A percentile compares a stretch with the other conserved stretches of the same genome.
These are phyloP conservation scores for Flabesymbios commensalis DNA, from an alignment of 2,888 invertebrate genomes.

Conservation along the genomic window DNA sequence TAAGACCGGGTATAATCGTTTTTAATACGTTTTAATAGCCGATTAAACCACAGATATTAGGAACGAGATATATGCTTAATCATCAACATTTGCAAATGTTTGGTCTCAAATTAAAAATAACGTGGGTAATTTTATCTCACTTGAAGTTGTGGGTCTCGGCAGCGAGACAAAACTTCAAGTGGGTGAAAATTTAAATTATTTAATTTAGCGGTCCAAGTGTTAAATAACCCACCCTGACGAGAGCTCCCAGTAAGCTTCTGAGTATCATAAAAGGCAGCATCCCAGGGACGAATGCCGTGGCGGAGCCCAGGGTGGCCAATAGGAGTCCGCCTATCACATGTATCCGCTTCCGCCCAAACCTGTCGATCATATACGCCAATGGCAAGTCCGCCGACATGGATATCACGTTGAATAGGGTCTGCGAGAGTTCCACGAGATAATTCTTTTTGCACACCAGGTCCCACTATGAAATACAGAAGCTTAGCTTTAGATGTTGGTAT, in stretches of 20 bases:
- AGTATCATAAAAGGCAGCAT: conserved; percentile 18
- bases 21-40: too few species aligned
- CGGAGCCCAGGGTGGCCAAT: conserved; percentile 11
- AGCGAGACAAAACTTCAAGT: too few species aligned
- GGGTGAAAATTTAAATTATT: too few species aligned
- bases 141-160: too few species aligned
- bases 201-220: too few species aligned
- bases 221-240: conserved; percentile 10
- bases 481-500: neutral
- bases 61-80: too few species aligned
- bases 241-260: conserved; percentile 9
- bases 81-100: too few species aligned
- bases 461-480: conserved; percentile 14
- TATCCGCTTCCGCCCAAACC: conserved; percentile 19
- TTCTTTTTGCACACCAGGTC: conserved; percentile 27
- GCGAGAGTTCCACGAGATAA: conserved; percentile 27
- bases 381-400: conserved; percentile 7
- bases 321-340: conserved; percentile 6
- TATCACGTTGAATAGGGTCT: conserved; percentile 18
- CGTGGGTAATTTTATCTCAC: too few species aligned
- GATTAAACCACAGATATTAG: too few species aligned
- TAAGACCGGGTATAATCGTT: neutral
- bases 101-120: too few species aligned
- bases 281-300: conserved; percentile 15
- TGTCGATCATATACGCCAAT: conserved; percentile 18